phyloP scores from a whole-genome alignment of 2,113 vertebrate species.

The Erythrolamprus reginae region DNA sequence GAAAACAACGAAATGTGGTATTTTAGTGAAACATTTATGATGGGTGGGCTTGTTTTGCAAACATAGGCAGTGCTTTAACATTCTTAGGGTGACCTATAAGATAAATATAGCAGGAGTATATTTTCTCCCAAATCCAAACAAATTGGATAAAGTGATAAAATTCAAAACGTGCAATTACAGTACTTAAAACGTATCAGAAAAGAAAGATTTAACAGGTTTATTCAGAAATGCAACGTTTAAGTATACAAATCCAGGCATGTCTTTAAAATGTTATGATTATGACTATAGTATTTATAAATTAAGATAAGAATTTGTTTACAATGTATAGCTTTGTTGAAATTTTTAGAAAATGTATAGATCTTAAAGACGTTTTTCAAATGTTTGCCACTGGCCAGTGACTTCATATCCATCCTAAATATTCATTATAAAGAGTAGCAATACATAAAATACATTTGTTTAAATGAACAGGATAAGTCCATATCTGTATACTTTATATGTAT shows the following conservation, averaged over 20 bases:
- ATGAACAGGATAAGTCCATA: background rate
- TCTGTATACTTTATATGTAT: background rate
- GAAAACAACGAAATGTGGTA: background rate
- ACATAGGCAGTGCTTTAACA: background rate
- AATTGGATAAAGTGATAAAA: background rate
- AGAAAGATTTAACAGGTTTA: background rate
- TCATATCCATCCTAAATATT: background rate
- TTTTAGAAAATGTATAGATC: background rate
- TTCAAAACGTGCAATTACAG: background rate
- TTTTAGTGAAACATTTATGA: background rate
- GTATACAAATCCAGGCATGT: background rate
- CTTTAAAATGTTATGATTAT: background rate
- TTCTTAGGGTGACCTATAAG: background rate
- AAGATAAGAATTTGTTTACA: background rate
- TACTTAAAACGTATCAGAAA: background rate
- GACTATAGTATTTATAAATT: background rate
- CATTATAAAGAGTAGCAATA: background rate
- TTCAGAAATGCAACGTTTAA: background rate
- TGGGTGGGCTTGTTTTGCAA: background rate
- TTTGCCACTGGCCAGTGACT: background rate
- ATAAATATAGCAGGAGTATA: background rate
- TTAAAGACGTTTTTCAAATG: background rate
- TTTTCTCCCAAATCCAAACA: background rate
- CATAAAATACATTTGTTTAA: background rate
- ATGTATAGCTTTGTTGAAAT: background rate